Conservation (phyloP, 2,113 vertebrate genomes). For the Cariama cristata region DNA sequence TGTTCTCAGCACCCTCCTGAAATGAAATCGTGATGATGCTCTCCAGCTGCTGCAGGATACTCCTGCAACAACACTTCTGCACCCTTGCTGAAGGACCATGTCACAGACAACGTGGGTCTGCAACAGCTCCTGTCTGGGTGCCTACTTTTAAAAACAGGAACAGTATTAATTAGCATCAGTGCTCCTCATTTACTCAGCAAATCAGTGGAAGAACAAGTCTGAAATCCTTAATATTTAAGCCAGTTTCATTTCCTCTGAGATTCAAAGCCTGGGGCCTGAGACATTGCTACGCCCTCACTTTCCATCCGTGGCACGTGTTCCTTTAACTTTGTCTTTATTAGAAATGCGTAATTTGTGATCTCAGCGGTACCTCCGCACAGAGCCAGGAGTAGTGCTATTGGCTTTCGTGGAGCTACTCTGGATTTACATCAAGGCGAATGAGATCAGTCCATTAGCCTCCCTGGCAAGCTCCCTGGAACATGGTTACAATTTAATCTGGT, state of each 20-base stretch:
- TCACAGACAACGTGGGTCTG: neutral
- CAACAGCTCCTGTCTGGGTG: neutral
- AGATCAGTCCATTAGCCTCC: constrained; percentile 55
- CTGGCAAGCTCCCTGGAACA: constrained; percentile 62
- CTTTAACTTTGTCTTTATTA: neutral
- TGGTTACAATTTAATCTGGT: constrained; percentile 59
- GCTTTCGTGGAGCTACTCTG: constrained; percentile 30
- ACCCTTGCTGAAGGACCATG: accelerated
- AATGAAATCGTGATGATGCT: neutral
- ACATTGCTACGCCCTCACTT: neutral
- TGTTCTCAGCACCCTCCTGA: neutral
- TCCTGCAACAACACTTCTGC: neutral
- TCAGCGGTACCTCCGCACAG: neutral
- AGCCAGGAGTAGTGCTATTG: constrained; percentile 28
- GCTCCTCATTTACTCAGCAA: neutral
- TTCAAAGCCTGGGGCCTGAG: neutral
- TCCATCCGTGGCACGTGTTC: neutral
- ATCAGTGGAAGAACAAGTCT: neutral
- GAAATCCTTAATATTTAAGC: neutral
- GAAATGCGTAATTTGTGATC: constrained; percentile 4
- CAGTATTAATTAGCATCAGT: neutral
- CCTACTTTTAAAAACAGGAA: neutral
- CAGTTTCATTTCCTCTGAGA: neutral
- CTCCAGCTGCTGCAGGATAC: neutral
- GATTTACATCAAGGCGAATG: constrained; percentile 71